Percentiles rank a stretch among this genome's conserved stretches.
phyloP scores from a whole-genome alignment of 1,140 invertebrate species.

The Lepidurus packardi region DNA sequence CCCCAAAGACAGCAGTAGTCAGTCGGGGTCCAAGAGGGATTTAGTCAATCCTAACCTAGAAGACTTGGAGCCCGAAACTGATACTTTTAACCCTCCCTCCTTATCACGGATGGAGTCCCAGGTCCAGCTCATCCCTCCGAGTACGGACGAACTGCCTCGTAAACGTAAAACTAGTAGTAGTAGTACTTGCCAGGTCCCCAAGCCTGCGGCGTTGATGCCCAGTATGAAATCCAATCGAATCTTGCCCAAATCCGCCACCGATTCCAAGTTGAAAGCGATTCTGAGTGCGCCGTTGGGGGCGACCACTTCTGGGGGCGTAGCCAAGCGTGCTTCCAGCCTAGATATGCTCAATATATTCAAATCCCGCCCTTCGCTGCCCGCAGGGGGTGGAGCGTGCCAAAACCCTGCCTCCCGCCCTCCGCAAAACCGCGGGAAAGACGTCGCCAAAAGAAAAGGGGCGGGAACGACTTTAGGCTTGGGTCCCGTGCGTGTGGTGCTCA shows the following conservation, averaged over 20 bases:
- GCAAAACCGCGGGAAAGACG: not conserved
- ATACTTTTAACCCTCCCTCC: not conserved
- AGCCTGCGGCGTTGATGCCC: not conserved
- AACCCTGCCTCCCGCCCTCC: not conserved
- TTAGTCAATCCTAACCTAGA: not conserved
- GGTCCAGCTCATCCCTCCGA: not conserved
- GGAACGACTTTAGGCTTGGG: slow-evolving; percentile 29
- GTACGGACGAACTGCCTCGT: not conserved
- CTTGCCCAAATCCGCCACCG: not conserved
- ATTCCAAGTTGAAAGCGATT: not conserved
- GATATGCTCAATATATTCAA: slow-evolving; percentile 10
- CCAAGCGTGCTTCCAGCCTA: slow-evolving; percentile 9
- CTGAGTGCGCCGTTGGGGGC: not conserved
- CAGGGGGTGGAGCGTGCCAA: not conserved
- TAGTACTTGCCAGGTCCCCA: not conserved
- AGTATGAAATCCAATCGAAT: not conserved
- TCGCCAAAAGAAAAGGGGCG: not conserved
- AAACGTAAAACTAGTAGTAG: not conserved
- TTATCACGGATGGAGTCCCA: not conserved
- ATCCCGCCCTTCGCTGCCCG: not conserved
- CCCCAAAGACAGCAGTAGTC: not conserved
- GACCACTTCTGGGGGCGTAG: not conserved
- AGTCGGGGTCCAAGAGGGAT: not conserved
- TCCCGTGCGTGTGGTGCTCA: slow-evolving; percentile 32
- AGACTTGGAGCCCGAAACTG: not conserved